Evolutionary conservation across 2,113 vertebrate genomes (phyloP).

Genomic region (Tachysurus vachellii): DNA sequence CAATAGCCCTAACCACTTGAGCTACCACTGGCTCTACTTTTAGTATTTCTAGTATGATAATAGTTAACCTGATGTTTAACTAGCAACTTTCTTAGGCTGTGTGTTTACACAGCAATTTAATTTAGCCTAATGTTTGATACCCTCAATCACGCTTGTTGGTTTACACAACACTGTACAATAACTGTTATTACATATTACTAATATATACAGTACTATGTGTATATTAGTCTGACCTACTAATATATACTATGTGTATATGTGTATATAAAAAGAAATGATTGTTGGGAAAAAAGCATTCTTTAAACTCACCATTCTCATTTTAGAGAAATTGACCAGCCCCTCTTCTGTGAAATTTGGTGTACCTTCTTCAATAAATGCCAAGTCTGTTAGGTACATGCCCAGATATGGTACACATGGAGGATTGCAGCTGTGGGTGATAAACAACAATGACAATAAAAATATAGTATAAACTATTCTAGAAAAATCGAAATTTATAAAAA

Average conservation of each 20-base stretch:
- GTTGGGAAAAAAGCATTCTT: not conserved
- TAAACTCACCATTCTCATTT: conserved; percentile 93
- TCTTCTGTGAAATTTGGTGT: conserved; percentile 99
- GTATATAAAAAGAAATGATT: not conserved
- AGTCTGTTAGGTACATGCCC: conserved; percentile 97
- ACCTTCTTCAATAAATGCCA: conserved; percentile 98
- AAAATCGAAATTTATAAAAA: not conserved
- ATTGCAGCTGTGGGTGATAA: conserved; percentile 82
- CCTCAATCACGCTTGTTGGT: no score
- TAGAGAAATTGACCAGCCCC: conserved; percentile 98
- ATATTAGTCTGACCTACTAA: no score
- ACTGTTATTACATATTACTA: not conserved
- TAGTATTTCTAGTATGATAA: no score
- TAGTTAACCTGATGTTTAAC: no score
- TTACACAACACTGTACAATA: not conserved
- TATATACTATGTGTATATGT: not conserved
- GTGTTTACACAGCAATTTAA: no score
- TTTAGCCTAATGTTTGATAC: no score
- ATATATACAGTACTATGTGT: no score
- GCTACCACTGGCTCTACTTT: no score
- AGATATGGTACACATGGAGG: conserved; percentile 96
- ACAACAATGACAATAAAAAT: not conserved
- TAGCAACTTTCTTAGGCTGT: no score
- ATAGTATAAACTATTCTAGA: no score
- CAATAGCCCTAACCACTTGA: no score